phyloP scores from a whole-genome alignment of 1,140 invertebrate species.

The Microplitis mediator region DNA sequence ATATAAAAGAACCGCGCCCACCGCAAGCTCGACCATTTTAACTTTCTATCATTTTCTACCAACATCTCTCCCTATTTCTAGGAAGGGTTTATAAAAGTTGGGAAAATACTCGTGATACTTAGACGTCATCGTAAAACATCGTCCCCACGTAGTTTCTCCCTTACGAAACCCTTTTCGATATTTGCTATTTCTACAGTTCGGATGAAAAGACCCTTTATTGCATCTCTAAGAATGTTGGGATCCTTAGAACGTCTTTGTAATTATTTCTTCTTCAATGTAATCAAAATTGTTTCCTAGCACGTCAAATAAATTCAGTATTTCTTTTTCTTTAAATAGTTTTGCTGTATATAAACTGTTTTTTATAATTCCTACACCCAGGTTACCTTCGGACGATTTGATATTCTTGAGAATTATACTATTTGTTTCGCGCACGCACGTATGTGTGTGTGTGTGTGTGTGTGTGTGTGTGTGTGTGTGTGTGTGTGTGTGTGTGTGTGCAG shows the following conservation, averaged over 20 bases:
- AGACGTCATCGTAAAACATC: conserved; percentile 46
- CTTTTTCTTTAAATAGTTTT: no score
- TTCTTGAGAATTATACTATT: no score
- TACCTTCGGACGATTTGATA: no score
- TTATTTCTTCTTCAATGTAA: conserved; percentile 18
- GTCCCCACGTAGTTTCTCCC: conserved; percentile 30
- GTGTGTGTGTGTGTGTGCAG: no score
- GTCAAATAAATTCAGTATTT: no score
- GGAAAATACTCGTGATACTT: conserved; percentile 45
- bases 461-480: no score
- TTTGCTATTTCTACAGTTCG: conserved; percentile 12
- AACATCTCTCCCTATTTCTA: conserved; percentile 11
- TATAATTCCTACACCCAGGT: no score
- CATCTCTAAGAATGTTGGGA: conserved; percentile 14
- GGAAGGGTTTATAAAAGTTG: conserved; percentile 49
- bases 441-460: no score
- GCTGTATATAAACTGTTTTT: no score
- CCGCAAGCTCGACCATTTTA: conserved; percentile 39
- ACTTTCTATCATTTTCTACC: conserved; percentile 2
- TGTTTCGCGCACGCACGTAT: no score
- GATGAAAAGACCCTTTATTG: conserved; percentile 17
- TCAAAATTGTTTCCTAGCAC: neutral
- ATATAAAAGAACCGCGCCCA: conserved; percentile 54
- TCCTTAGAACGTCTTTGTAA: conserved; percentile 8
- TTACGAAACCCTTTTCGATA: conserved; percentile 5